Conservation (phyloP, 2,113 vertebrate species). For the Turnix velox region DNA sequence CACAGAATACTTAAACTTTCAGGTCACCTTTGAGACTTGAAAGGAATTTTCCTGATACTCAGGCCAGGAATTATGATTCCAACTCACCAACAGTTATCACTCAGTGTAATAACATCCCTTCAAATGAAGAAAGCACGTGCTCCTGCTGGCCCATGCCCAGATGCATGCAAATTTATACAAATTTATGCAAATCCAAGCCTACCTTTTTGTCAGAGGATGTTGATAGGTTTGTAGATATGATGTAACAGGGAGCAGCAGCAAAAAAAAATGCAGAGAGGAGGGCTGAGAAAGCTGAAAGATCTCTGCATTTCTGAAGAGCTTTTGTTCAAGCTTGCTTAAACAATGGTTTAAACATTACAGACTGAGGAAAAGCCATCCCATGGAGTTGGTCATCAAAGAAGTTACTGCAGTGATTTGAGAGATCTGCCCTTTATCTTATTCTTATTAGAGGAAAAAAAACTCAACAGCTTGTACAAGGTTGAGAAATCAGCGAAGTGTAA, state of each 20-base stretch:
- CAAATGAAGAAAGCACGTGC: neutral
- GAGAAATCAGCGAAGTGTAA: neutral
- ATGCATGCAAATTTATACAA: constrained; percentile 58
- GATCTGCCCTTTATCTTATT: neutral
- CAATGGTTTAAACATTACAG: neutral
- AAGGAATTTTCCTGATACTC: neutral
- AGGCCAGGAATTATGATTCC: neutral
- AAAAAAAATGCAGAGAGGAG: neutral
- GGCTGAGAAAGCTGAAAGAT: neutral
- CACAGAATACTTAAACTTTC: neutral
- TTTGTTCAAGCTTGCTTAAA: neutral
- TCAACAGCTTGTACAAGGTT: neutral
- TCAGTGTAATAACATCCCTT: neutral
- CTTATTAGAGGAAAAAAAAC: neutral
- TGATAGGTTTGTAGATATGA: neutral
- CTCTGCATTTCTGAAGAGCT: neutral
- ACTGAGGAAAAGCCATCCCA: neutral
- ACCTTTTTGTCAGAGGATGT: neutral
- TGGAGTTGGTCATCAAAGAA: neutral
- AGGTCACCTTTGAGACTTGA: neutral
- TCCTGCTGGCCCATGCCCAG: neutral
- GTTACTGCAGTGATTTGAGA: neutral
- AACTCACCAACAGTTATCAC: neutral
- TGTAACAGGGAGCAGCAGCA: neutral
- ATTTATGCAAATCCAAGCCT: neutral